Conservation (phyloP, 2,797 vertebrate species). For the Danionella dracula region DNA sequence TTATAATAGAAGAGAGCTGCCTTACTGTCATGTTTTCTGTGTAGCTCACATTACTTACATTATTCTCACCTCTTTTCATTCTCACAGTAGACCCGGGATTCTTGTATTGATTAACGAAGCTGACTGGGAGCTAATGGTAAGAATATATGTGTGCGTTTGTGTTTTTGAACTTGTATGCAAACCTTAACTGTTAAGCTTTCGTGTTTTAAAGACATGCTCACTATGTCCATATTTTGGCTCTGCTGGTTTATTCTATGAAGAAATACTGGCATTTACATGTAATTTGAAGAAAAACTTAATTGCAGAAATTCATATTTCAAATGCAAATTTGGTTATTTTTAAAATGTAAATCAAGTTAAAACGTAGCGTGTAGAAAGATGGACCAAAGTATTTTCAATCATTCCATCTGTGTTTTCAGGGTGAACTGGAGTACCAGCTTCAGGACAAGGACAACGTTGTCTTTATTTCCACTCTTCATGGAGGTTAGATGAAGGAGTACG, state of each 20-base stretch:
- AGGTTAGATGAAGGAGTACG: conserved; percentile 65
- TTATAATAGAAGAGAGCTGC: conserved; percentile 12
- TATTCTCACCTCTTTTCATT: conserved; percentile 3
- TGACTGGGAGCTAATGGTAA: conserved; percentile 98
- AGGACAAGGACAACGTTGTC: conserved; percentile 88
- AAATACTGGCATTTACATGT: conserved; percentile 37
- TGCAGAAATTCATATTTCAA: conserved; percentile 35
- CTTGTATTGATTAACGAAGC: conserved; percentile 95
- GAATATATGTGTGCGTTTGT: conserved; percentile 22
- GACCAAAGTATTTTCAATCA: no score
- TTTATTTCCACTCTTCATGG: conserved; percentile 98
- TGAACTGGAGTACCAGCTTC: conserved; percentile 87
- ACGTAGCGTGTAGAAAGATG: no score
- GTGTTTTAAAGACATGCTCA: conserved; percentile 34
- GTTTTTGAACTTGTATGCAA: conserved; percentile 28
- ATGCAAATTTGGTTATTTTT: no score
- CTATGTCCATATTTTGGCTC: conserved; percentile 3
- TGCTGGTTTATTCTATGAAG: conserved; percentile 30
- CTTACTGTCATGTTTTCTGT: conserved; percentile 20
- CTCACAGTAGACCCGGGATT: conserved; percentile 89
- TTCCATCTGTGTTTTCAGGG: conserved; percentile 65
- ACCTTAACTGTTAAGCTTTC: background rate
- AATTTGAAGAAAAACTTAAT: conserved; percentile 45
- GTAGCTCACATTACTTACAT: conserved; percentile 19
- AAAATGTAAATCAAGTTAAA: no score